Evolutionary conservation across 2,888 invertebrate species (phyloP).

Genomic region (Timema podura): DNA sequence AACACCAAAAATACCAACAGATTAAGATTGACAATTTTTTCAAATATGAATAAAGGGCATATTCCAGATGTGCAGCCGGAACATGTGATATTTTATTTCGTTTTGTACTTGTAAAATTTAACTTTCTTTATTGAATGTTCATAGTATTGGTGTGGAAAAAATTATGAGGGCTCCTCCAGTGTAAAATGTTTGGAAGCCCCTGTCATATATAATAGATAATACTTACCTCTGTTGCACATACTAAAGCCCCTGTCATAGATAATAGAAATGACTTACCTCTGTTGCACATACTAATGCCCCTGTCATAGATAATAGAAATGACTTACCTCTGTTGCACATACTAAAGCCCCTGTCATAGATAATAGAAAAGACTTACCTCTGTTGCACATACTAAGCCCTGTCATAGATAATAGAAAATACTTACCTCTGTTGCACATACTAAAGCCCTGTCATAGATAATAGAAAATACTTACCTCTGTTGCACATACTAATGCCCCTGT

Average conservation of each 20-base stretch:
- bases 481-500: slow-evolving; percentile 87
- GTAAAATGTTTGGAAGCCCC: no score
- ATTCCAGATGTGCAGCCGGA: no score
- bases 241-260: slow-evolving; percentile 75
- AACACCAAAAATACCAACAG: no score
- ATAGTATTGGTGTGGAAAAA: no score
- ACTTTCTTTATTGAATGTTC: no score
- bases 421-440: slow-evolving; percentile 88
- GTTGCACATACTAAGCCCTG: slow-evolving; percentile 86
- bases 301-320: slow-evolving; percentile 50
- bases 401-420: slow-evolving; percentile 48
- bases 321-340: slow-evolving; percentile 84
- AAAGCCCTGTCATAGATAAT: slow-evolving; percentile 69
- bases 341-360: slow-evolving; percentile 75
- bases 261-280: slow-evolving; percentile 59
- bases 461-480: slow-evolving; percentile 67
- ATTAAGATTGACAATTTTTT: no score
- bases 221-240: slow-evolving; percentile 84
- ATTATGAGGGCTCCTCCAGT: no score
- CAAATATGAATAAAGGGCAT: no score
- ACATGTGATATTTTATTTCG: no score
- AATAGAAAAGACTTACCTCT: slow-evolving; percentile 59
- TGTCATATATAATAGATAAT: neutral
- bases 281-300: slow-evolving; percentile 87
- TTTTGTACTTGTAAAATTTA: no score